Evolutionary conservation across 2,797 vertebrate species (phyloP).

Genomic region (Streptopelia turtur): DNA sequence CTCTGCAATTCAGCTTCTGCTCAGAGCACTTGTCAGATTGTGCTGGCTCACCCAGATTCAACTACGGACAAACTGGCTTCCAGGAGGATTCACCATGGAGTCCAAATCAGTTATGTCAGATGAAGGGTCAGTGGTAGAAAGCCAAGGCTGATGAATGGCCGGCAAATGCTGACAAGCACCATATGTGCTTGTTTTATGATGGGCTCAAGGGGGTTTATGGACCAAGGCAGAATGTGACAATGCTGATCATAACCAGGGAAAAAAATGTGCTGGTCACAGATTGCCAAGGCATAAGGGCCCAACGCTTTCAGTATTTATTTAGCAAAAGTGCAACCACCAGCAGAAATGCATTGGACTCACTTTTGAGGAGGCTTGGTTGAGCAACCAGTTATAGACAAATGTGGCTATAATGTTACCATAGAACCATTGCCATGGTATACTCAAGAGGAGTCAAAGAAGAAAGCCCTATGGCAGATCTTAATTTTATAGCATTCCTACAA

Average conservation of each 20-base stretch:
- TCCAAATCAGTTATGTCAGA: background rate
- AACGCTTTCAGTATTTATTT: background rate
- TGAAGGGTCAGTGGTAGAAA: background rate
- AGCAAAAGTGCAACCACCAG: background rate
- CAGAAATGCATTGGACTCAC: background rate
- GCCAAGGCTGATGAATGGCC: background rate
- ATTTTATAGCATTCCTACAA: background rate
- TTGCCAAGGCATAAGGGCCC: background rate
- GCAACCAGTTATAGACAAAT: background rate
- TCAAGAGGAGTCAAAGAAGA: background rate
- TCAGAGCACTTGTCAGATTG: background rate
- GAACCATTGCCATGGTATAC: background rate
- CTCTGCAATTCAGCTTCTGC: conserved; percentile 1
- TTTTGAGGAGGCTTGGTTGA: background rate
- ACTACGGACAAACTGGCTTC: background rate
- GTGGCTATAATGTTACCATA: background rate
- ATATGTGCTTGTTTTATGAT: background rate
- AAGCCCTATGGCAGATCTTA: background rate
- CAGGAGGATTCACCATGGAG: conserved; percentile 9
- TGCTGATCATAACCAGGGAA: background rate
- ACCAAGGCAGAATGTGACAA: background rate
- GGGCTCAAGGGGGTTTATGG: background rate
- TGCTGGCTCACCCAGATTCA: background rate
- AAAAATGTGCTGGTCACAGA: background rate
- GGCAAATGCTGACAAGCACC: background rate